These are phyloP conservation scores for Sinonovacula constricta DNA, from an alignment of 1,140 invertebrate species.

Conservation along the genomic window DNA sequence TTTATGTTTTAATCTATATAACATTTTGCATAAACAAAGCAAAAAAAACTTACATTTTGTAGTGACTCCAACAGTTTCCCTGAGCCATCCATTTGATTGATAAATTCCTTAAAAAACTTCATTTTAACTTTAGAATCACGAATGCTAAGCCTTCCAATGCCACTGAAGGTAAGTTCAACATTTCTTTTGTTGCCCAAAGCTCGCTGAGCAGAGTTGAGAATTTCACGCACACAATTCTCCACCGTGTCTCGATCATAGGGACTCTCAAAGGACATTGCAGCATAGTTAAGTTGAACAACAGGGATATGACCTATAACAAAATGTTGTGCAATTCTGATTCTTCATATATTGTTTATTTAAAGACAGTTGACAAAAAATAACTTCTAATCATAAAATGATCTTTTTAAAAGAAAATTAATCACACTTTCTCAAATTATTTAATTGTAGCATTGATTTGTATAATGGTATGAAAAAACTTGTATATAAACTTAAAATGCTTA, in stretches of 20 bases:
- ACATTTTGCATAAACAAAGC: too few species aligned
- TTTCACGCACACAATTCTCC: slow-evolving; percentile 77
- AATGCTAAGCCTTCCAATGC: slow-evolving; percentile 76
- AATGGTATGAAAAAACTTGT: too few species aligned
- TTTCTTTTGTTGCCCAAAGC: slow-evolving; percentile 71
- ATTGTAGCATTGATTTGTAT: too few species aligned
- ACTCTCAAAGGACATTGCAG: slow-evolving; percentile 75
- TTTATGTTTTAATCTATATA: too few species aligned
- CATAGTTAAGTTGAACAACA: slow-evolving; percentile 75
- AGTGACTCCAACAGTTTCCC: slow-evolving; percentile 74
- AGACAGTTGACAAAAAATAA: too few species aligned
- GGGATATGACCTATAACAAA: slow-evolving; percentile 74
- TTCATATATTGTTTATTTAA: too few species aligned
- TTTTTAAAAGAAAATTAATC: too few species aligned
- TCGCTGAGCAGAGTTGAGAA: slow-evolving; percentile 69
- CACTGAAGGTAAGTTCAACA: slow-evolving; percentile 76
- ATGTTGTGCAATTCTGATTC: too few species aligned
- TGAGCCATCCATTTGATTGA: slow-evolving; percentile 76
- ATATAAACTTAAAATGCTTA: too few species aligned
- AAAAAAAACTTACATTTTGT: slow-evolving; percentile 74
- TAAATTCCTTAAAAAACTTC: slow-evolving; percentile 79
- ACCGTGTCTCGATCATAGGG: slow-evolving; percentile 77
- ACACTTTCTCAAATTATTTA: too few species aligned
- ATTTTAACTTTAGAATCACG: slow-evolving; percentile 76
- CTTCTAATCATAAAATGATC: too few species aligned